Percentiles rank a stretch among this genome's conserved stretches.
Evolutionary conservation across 2,888 invertebrate species (phyloP).

Genomic region (Rhagium mordax): DNA sequence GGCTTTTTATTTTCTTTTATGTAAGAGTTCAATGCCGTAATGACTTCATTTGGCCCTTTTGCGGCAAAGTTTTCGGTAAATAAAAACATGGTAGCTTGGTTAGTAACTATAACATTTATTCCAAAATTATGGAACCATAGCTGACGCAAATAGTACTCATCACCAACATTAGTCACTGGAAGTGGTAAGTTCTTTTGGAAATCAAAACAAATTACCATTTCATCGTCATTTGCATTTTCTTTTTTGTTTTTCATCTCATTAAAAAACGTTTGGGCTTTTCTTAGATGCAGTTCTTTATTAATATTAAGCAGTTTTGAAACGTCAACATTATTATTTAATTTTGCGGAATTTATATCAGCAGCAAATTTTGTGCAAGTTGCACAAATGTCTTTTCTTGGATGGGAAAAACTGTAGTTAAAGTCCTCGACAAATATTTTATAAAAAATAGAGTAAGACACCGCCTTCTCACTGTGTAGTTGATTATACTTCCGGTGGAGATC

Average conservation of each 20-base stretch:
- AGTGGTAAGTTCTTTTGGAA: conserved; percentile 38
- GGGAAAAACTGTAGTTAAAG: conserved; percentile 44
- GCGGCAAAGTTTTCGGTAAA: conserved; percentile 15
- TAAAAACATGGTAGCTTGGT: conserved; percentile 13
- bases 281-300: conserved; percentile 36
- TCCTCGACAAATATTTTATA: conserved; percentile 43
- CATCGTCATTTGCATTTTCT: conserved; percentile 15
- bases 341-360: conserved; percentile 34
- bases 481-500: conserved; percentile 29
- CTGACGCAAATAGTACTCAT: conserved; percentile 22
- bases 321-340: conserved; percentile 20
- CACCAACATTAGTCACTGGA: conserved; percentile 36
- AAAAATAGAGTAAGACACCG: conserved; percentile 37
- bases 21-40: conserved; percentile 24
- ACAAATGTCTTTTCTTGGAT: conserved; percentile 43
- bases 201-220: conserved; percentile 40
- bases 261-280: conserved; percentile 12
- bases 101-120: conserved; percentile 22
- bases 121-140: conserved; percentile 38
- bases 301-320: conserved; percentile 19
- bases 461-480: conserved; percentile 15
- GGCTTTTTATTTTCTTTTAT: conserved; percentile 15
- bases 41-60: conserved; percentile 32
- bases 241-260: conserved; percentile 19
- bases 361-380: conserved; percentile 39